Evolutionary conservation across 2,888 invertebrate species (phyloP).

Genomic region (Sarcophaga carnaria): DNA sequence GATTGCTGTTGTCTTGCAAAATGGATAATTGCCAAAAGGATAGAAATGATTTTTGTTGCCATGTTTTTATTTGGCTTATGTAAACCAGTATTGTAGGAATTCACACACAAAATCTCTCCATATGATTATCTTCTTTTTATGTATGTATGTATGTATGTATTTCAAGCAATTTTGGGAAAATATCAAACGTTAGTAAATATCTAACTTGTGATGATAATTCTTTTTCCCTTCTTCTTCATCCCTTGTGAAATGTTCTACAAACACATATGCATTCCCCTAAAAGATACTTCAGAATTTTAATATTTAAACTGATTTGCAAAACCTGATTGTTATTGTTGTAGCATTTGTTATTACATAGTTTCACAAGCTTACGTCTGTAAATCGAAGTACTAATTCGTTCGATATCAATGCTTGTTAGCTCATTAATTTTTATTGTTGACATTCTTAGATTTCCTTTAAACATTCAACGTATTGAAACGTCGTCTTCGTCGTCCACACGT

Average conservation of each 20-base stretch:
- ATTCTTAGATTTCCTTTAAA: conserved; percentile 39
- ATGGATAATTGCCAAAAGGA: conserved; percentile 67
- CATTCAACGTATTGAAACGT: conserved; percentile 35
- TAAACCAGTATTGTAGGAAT: too few species aligned
- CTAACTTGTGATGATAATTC: conserved; percentile 53
- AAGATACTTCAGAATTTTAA: conserved; percentile 33
- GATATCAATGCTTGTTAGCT: conserved; percentile 43
- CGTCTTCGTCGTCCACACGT: neutral
- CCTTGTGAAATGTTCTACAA: neutral
- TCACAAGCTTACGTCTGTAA: conserved; percentile 40
- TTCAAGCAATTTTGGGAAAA: too few species aligned
- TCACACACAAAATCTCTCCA: too few species aligned
- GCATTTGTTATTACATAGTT: neutral
- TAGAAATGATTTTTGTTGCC: neutral
- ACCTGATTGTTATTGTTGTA: too few species aligned
- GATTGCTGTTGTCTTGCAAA: conserved; percentile 45
- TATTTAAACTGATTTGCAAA: conserved; percentile 4
- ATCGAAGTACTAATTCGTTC: conserved; percentile 48
- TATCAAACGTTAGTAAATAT: conserved; percentile 2
- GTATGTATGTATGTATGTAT: too few species aligned
- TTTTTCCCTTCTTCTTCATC: conserved; percentile 22
- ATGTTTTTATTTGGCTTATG: too few species aligned
- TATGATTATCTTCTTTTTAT: neutral
- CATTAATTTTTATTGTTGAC: conserved; percentile 63
- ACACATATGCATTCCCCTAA: neutral